Conservation (phyloP, 2,113 vertebrate genomes). For the Trematocara unimaculatum region DNA sequence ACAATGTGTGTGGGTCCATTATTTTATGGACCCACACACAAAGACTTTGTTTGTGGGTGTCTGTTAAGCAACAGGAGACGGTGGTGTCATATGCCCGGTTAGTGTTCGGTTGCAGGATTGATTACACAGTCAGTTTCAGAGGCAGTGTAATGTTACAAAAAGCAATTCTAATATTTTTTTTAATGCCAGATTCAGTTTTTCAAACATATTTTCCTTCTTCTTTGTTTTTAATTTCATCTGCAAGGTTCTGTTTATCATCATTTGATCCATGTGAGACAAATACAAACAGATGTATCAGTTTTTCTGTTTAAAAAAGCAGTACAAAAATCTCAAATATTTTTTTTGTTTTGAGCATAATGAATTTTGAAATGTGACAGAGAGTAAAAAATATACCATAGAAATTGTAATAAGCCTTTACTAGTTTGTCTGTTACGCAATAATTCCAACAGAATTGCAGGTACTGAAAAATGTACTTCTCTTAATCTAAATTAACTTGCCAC, state of each 20-base stretch:
- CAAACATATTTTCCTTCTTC: neutral
- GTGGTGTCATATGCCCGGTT: constrained; percentile 29
- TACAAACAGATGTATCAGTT: neutral
- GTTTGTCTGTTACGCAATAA: neutral
- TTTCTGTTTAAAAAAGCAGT: neutral
- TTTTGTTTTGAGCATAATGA: neutral
- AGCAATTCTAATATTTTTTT: neutral
- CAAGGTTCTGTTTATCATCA: neutral
- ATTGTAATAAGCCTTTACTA: neutral
- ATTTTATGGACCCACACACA: neutral
- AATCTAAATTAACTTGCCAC: neutral
- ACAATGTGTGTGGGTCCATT: neutral
- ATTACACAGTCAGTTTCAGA: constrained; percentile 27
- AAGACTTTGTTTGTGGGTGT: neutral
- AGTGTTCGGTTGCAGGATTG: constrained; percentile 44
- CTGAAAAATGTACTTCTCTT: neutral
- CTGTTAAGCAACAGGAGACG: constrained; percentile 14
- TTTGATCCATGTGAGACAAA: neutral
- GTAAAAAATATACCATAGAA: neutral
- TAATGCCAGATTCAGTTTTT: neutral
- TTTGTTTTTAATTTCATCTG: neutral
- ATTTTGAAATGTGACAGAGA: neutral
- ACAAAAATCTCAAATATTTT: neutral
- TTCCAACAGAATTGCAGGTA: neutral
- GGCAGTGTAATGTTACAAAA: neutral